phyloP scores from a whole-genome alignment of 1,140 invertebrate species.

The Zaprionus tsacasi region DNA sequence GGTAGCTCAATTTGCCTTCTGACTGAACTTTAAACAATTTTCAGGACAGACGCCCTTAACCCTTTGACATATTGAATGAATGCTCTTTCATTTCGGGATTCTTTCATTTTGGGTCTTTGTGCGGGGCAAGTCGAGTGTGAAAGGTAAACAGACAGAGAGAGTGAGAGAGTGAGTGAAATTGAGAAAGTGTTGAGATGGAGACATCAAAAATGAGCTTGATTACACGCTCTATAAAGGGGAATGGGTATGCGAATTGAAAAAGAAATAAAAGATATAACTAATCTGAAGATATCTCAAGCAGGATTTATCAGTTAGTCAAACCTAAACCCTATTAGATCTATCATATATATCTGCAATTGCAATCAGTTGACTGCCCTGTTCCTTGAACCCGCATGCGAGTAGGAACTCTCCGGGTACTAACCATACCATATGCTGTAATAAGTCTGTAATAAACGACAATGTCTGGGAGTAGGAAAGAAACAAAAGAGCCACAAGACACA shows the following conservation, averaged over 20 bases:
- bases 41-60: not conserved
- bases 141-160: not conserved
- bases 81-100: not conserved
- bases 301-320: too few species aligned
- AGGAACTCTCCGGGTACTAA: not conserved
- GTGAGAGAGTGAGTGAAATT: not conserved
- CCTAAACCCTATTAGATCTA: constrained; percentile 7
- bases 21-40: constrained; percentile 4
- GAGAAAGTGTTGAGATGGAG: constrained; percentile 6
- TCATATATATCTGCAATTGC: not conserved
- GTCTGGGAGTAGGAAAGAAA: not conserved
- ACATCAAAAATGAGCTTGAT: not conserved
- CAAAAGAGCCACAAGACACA: constrained; percentile 19
- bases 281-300: not conserved
- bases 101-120: not conserved
- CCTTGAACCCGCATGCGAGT: not conserved
- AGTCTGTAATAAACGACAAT: constrained; percentile 52
- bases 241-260: not conserved
- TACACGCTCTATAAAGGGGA: not conserved
- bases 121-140: not conserved
- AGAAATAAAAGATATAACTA: not conserved
- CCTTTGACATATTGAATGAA: not conserved
- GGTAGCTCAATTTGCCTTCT: not conserved
- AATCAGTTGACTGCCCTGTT: not conserved
- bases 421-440: constrained; percentile 59